These are phyloP conservation scores for Drosophila insularis DNA, from an alignment of 1,140 invertebrate species.

Conservation along the genomic window DNA sequence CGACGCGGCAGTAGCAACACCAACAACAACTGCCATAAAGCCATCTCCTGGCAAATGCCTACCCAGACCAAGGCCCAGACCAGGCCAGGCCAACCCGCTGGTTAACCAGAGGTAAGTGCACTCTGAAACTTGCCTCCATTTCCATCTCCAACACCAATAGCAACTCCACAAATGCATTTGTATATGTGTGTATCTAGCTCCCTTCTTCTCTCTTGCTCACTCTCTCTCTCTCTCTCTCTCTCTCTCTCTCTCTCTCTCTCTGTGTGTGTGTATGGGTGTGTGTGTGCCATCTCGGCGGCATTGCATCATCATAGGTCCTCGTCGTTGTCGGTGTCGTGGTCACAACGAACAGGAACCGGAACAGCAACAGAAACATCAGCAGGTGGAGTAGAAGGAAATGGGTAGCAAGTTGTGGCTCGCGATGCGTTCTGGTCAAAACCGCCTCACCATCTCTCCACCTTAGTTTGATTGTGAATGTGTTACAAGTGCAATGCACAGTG, in stretches of 20 bases:
- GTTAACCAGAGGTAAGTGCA: conserved; percentile 65
- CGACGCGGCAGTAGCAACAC: conserved; percentile 28
- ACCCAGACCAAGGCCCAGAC: conserved; percentile 20
- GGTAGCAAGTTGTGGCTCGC: conserved; percentile 50
- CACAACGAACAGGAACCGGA: conserved; percentile 11
- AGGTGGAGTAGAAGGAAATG: background rate
- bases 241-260: conserved; percentile 16
- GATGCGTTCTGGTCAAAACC: conserved; percentile 51
- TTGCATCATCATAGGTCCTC: conserved; percentile 54
- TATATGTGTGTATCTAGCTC: conserved; percentile 11
- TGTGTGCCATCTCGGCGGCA: conserved; percentile 34
- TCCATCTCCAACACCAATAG: background rate
- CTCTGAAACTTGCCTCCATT: conserved; percentile 15
- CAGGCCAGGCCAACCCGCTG: background rate
- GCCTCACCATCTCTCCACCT: conserved; percentile 9
- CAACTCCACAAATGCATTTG: background rate
- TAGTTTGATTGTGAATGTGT: conserved; percentile 57
- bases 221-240: conserved; percentile 27
- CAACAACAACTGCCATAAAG: conserved; percentile 25
- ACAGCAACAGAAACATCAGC: background rate
- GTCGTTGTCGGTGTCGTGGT: conserved; percentile 26
- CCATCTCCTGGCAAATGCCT: conserved; percentile 35
- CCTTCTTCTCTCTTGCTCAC: conserved; percentile 11
- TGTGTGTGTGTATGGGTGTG: conserved; percentile 24
- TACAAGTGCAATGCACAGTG: conserved; percentile 55